A percentile compares a stretch with the other conserved stretches of the same genome.
Conservation (phyloP, 1,140 invertebrate genomes). For the Sinonovacula constricta region DNA sequence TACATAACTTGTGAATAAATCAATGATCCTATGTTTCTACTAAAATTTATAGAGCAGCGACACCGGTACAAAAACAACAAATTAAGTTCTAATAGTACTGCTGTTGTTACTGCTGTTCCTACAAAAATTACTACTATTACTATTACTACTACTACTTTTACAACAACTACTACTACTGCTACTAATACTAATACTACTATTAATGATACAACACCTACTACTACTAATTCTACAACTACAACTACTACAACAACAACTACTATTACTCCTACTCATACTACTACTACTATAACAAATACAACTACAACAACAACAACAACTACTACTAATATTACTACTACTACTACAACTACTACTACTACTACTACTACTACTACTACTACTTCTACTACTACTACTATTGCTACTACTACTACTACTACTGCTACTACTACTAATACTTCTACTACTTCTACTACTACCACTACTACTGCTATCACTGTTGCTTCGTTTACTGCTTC, state of each 20-base stretch:
- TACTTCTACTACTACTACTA: constrained; percentile 43
- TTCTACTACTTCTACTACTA: constrained; percentile 27
- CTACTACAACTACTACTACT: constrained; percentile 32
- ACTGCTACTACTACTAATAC: no score
- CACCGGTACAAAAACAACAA: no score
- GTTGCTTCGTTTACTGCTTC: no score
- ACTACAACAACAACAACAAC: no score
- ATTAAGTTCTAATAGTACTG: constrained; percentile 1
- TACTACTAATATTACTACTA: constrained; percentile 44
- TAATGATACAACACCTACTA: no score
- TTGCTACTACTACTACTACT: constrained; percentile 39
- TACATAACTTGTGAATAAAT: background rate
- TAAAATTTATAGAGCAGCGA: constrained; percentile 6
- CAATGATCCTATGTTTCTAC: background rate
- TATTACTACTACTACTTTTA: constrained; percentile 16
- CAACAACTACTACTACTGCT: no score
- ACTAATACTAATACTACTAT: no score
- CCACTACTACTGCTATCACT: constrained; percentile 33
- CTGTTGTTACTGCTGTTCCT: background rate
- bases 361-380: constrained; percentile 41
- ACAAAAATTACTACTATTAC: constrained; percentile 11
- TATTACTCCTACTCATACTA: no score
- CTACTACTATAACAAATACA: no score
- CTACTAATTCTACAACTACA: no score
- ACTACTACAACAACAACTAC: no score